These are phyloP conservation scores for Cloeon dipterum DNA, from an alignment of 2,888 invertebrate genomes.

Conservation along the genomic window DNA sequence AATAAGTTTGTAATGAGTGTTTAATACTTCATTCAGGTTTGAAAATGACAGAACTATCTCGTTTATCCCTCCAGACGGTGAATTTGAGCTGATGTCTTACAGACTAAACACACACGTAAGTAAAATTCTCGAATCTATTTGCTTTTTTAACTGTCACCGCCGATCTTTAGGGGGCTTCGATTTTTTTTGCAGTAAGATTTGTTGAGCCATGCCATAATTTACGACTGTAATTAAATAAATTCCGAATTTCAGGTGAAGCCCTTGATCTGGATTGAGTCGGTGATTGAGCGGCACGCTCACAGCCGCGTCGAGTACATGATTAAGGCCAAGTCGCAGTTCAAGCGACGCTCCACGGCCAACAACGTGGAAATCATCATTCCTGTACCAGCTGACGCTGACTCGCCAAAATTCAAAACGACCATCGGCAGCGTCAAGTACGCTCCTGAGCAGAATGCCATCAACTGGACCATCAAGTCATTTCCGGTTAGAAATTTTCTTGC, in stretches of 20 bases:
- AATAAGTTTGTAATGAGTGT: neutral
- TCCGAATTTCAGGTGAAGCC: conserved; percentile 79
- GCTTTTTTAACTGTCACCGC: too few relatives aligned
- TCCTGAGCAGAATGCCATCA: conserved; percentile 88
- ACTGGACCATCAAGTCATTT: conserved; percentile 95
- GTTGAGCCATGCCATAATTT: too few relatives aligned
- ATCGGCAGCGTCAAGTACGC: conserved; percentile 94
- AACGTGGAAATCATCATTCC: conserved; percentile 96
- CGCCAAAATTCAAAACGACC: conserved; percentile 94
- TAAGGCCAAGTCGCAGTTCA: conserved; percentile 96
- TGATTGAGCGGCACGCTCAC: conserved; percentile 91
- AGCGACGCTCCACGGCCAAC: conserved; percentile 90
- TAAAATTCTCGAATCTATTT: conserved; percentile 5
- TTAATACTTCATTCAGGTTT: conserved; percentile 28
- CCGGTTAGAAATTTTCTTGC: conserved; percentile 33
- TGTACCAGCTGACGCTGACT: conserved; percentile 90
- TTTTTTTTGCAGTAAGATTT: too few relatives aligned
- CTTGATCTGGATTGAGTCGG: conserved; percentile 96
- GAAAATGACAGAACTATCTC: conserved; percentile 97
- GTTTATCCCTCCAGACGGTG: conserved; percentile 97
- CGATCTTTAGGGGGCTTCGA: too few relatives aligned
- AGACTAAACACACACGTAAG: conserved; percentile 80
- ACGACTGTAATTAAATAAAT: too few relatives aligned
- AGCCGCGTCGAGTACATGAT: conserved; percentile 98
- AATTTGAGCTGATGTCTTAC: conserved; percentile 98